Evolutionary conservation across 2,113 vertebrate species (phyloP), one percentile per base, ranked within the genome.

Genomic region (Gambusia affinis): DNA sequence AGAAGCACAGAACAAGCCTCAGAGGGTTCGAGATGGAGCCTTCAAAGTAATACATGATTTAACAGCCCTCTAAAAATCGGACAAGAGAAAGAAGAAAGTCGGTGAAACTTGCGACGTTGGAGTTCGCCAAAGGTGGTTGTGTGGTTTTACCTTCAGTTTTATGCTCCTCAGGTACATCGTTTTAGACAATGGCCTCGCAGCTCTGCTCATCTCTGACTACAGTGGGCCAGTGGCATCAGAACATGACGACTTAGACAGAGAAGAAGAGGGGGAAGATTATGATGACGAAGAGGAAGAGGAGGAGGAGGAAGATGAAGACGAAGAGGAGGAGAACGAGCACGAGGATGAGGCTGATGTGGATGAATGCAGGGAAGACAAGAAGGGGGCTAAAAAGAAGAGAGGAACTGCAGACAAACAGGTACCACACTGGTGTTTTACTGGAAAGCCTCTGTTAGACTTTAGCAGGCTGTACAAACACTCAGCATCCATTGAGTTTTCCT

Each of bases 321-420:
- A 95, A 22, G 96, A 95, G 37, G 96, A 63, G 28, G 93, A 72
- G n/a, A 89, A 31, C 4, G 3, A 37, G 35, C 35, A 37, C 10
- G 95, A 96, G 5, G 94, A 95, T 0, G 94, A 94, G 3, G 95
- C 94, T 0, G 96, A 96, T 81, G 95, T 95, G 22, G 96, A 95
- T 42, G 96, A 62, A 30, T 93, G 80, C 22, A 67, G 71, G 2
- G 91, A 82, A 19, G 81, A 82, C 81, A 85, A 87, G 17, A 27
- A 66, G 0, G 78, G 90, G 37, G 86, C 70, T 60, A 87, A 76
- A 54, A 93, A 76, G 85, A 96, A 94, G 81, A 97, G 94, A 72
- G 94, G 94, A 82, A 93, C 93, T 62, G 94, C 96, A 76, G 98
- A 98, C 87, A 99, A 98, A 83, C 97, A 97, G 97, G 97, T 97